Percentiles rank a stretch among this genome's conserved stretches.
Evolutionary conservation across 2,888 invertebrate genomes (phyloP).

Genomic region (Yponomeuta malinellus): DNA sequence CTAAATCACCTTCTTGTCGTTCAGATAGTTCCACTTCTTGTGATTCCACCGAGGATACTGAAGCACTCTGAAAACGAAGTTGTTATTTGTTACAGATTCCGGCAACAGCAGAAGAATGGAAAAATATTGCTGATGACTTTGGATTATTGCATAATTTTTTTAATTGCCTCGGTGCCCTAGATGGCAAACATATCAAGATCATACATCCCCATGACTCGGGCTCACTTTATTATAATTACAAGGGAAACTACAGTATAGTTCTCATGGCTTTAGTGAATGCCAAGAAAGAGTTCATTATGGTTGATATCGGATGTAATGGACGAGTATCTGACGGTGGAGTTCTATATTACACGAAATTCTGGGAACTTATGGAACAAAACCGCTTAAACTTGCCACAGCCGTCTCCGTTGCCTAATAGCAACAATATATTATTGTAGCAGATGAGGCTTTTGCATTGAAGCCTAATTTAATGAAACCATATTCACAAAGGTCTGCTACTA

Average conservation of each 20-base stretch:
- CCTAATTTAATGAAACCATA: conserved; percentile 27
- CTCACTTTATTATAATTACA: conserved; percentile 25
- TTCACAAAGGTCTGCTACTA: conserved; percentile 27
- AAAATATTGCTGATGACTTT: conserved; percentile 22
- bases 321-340: conserved; percentile 29
- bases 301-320: conserved; percentile 27
- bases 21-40: not conserved
- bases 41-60: not conserved
- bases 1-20: too few species aligned
- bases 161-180: conserved; percentile 16
- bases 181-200: conserved; percentile 16
- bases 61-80: conserved; percentile 17
- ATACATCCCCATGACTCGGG: conserved; percentile 19
- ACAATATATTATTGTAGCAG: conserved; percentile 22
- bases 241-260: conserved; percentile 27
- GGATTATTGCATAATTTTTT: conserved; percentile 21
- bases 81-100: conserved; percentile 24
- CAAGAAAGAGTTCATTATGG: conserved; percentile 12
- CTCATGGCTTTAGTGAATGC: conserved; percentile 27
- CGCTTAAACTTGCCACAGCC: conserved; percentile 25
- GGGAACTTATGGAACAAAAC: conserved; percentile 22
- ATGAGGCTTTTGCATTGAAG: conserved; percentile 22
- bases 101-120: conserved; percentile 25
- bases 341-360: conserved; percentile 22
- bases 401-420: conserved; percentile 24